Conservation (phyloP, 2,797 vertebrate genomes). For the Zenarchopterus dispar region DNA sequence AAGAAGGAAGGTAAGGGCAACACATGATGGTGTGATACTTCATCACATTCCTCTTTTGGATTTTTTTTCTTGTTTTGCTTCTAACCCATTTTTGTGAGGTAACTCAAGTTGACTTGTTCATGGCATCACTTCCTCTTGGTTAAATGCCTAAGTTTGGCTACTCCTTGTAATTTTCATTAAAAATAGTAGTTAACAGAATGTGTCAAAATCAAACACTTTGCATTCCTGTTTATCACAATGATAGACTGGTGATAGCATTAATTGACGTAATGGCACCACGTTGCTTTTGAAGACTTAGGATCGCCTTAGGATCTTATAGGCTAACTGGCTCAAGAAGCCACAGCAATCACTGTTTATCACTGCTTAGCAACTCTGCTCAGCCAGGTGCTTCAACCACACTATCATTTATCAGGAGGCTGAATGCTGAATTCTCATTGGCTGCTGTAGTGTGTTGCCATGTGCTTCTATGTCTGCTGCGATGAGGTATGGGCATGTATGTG, state of each 20-base stretch:
- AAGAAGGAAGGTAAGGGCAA: constrained; percentile 93
- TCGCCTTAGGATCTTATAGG: constrained; percentile 54
- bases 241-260: constrained; percentile 4
- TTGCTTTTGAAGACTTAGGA: constrained; percentile 24
- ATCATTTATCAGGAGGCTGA: constrained; percentile 59
- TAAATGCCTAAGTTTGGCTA: not conserved
- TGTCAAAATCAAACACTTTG: constrained; percentile 8
- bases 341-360: constrained; percentile 64
- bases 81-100: no score
- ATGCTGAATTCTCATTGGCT: constrained; percentile 63
- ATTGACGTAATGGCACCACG: constrained; percentile 44
- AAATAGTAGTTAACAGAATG: not conserved
- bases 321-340: constrained; percentile 63
- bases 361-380: constrained; percentile 62
- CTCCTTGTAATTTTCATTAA: not conserved
- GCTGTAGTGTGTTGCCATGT: constrained; percentile 67
- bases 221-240: not conserved
- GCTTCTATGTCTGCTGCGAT: constrained; percentile 36
- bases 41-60: no score
- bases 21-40: no score
- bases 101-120: no score
- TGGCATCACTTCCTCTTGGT: not conserved
- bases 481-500: constrained; percentile 26
- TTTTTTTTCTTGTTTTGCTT: no score
- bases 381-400: constrained; percentile 37